phyloP scores from a whole-genome alignment of 2,797 vertebrate genomes.

The Notoglanidium macrostoma region DNA sequence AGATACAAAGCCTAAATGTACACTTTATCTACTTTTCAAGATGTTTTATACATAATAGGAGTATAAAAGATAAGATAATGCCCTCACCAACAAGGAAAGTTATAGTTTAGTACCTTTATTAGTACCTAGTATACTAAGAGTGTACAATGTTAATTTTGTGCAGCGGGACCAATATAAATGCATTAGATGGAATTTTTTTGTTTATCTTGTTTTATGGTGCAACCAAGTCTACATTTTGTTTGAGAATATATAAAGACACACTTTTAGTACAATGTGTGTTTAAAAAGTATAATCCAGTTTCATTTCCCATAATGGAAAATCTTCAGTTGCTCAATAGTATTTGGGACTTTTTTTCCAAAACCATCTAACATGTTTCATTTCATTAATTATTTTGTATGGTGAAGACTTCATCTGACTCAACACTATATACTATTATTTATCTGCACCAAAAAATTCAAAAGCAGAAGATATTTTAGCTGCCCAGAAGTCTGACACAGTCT shows the following conservation, averaged over 20 bases:
- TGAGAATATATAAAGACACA: background rate
- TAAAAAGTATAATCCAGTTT: background rate
- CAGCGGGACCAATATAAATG: background rate
- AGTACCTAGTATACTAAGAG: background rate
- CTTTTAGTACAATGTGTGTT: background rate
- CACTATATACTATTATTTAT: background rate
- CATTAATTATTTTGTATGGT: background rate
- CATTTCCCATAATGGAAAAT: background rate
- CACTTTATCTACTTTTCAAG: background rate
- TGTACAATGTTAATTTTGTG: background rate
- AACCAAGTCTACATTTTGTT: background rate
- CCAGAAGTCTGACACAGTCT: background rate
- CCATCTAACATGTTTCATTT: background rate
- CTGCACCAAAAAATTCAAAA: background rate
- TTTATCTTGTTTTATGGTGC: background rate
- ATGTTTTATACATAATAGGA: background rate
- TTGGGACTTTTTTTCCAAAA: background rate
- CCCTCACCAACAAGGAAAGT: background rate
- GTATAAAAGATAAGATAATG: background rate
- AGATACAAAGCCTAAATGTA: background rate
- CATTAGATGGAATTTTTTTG: background rate
- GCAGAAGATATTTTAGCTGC: background rate
- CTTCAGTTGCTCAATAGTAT: background rate
- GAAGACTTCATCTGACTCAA: background rate
- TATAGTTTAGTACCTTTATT: background rate